Base-by-base conservation (phyloP, 2,797 vertebrate species). In the Gallirallus australis region DNA sequence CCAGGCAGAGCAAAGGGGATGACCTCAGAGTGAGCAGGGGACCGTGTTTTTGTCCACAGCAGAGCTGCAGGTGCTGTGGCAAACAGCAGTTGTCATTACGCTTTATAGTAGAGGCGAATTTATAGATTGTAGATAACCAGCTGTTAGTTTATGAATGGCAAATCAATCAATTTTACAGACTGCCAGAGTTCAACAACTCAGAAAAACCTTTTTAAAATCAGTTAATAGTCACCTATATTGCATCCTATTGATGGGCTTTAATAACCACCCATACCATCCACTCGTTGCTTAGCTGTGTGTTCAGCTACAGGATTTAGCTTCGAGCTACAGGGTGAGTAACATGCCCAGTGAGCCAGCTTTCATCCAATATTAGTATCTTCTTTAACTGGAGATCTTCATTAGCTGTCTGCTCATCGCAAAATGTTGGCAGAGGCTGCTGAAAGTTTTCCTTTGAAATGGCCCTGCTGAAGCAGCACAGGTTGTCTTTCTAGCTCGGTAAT, bases 21-120 rank as follows among this genome's bases (percentile, higher is more conserved):
- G 57, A 16, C 37, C 0, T 45, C 48, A 56, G 23, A 23, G 28
- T 9, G 18, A 69, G 28, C 48, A 56, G 13, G 28, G 25, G 15
- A 15, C 21, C 39, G 8, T 4, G 1, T 1, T 63, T 37, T 8
- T 39, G 5, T 31, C 8, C 14, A 4, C 15, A 8, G 54, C 1
- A 7, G 3, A 33, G 60, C 9, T 21, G 8, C 0, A 1, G 79
- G 30, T 54, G 28, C 20, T 0, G 0, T 9, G 30, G 7, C 45
- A 66, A 91, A 68, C 35, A 45, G 35, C 47, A 17, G 10, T 7
- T 64, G 8, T 5, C 24, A 6, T 53, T 53, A n/a, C 16, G 12
- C 24, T 76, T 89, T 31, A 27, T 8, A 33, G 24, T 19, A 65
- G 86, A 71, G 25, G 52, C 39, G n/a, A 59, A 59, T 48, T 52